phyloP scores from a whole-genome alignment of 2,797 vertebrate genomes.

The Simalia tracyae region DNA sequence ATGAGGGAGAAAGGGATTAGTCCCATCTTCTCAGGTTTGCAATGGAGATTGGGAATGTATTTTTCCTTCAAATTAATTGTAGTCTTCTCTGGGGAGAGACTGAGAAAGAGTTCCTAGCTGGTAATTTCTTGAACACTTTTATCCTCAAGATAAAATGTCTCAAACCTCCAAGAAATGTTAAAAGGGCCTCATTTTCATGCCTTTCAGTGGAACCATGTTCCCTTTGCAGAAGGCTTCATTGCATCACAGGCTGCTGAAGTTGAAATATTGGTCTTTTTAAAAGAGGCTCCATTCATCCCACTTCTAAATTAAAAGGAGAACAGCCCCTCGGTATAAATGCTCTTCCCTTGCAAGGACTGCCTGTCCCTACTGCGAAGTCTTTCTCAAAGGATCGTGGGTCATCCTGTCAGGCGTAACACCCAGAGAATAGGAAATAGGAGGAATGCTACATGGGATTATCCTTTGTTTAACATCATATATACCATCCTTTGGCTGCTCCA shows the following conservation, averaged over 20 bases:
- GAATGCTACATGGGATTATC: neutral
- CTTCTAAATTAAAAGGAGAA: conserved; percentile 26
- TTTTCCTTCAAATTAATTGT: conserved; percentile 8
- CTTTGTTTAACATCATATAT: neutral
- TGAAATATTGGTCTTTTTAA: conserved; percentile 35
- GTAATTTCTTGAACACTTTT: conserved; percentile 27
- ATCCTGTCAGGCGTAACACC: conserved; percentile 2
- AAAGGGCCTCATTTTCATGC: conserved; percentile 22
- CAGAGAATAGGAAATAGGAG: neutral
- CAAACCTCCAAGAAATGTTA: conserved; percentile 5
- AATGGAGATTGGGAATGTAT: neutral
- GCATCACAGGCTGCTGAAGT: conserved; percentile 15
- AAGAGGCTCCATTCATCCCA: conserved; percentile 26
- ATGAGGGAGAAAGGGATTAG: neutral
- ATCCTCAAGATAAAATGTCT: conserved; percentile 23
- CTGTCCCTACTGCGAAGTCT: neutral
- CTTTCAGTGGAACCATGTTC: conserved; percentile 7
- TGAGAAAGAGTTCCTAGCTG: conserved; percentile 18
- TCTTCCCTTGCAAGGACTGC: neutral
- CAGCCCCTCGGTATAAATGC: conserved; percentile 1
- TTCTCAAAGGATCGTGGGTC: conserved; percentile 1
- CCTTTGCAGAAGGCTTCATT: conserved; percentile 5
- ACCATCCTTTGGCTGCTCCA: neutral
- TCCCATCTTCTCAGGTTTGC: conserved; percentile 1
- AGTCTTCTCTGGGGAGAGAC: neutral